Base-by-base conservation (phyloP, 2,888 invertebrate species). In the Apantesis nais region DNA sequence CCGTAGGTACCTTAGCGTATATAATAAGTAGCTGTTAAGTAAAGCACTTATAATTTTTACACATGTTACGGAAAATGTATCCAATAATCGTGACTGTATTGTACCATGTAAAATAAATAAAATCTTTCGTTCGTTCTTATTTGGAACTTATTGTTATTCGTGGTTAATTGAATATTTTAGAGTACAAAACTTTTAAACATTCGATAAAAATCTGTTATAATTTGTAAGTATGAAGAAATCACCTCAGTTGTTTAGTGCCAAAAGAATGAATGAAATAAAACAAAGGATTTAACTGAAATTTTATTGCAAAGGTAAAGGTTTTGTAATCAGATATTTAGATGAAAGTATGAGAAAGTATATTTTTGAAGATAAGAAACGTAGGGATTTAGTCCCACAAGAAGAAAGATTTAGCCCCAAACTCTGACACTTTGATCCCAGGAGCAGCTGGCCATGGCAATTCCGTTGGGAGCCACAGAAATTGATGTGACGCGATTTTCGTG, bases 401-500 rank as follows among this genome's bases (percentile, higher is more conserved):
- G 19, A 25, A 7, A 34, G 12, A 22, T 75, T 95, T 96, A 98
- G 76, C 98, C 98, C 98, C 98, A 99, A 77, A 99, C 96, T 83
- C 97, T 96, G 72, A 98, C 98, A 83, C 97, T 95, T 85, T 97
- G 97, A 93, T 99, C 99, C 99, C 99, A 99, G 80, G 98, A 98
- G 89, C 98, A 98, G 75, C 97, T 97, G n/a, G 97, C 97, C 78
- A 99, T 87, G 9, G 98, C 98, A 92, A 98, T 96, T 48, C 99
- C 99, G 90, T 97, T 98, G 62, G 97, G 97, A 29, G 98, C 96
- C 73, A 99, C 96, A 8, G 97, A 97, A 76, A 99, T 95, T 14
- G 98, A 98, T 55, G 98, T 98, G 70, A 99, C 97, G 75, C 99
- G 96, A 89, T 98, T 98, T 84, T 99, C 98, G 87, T 99, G 99